Base-by-base conservation (phyloP, 2,888 invertebrate species). In the Crossocerus cetratus region DNA sequence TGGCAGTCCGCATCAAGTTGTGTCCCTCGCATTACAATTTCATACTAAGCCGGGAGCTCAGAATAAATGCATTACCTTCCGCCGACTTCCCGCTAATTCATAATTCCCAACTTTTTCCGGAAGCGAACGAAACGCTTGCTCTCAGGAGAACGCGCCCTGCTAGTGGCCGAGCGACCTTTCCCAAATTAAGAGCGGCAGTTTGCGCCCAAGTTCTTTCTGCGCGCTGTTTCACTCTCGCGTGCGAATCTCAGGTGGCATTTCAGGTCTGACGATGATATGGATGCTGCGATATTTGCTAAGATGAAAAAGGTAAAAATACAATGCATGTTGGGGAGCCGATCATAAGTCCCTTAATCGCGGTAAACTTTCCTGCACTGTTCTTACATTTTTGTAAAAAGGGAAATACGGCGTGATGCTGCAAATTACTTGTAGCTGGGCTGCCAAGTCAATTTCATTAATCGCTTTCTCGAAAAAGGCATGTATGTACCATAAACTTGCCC, bases 111-210 rank as follows among this genome's bases (percentile, higher is more conserved):
- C 74, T 81, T 81, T 81, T 81, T 77, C 74, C 82, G 77, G 77
- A 82, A 80, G 69, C 82, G 82, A 82, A 81, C 77, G 82, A 82
- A 81, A 77, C 79, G 82, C 72, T 81, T 79, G 68, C 71, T 75
- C 60, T 55, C 63, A 56, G 49, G 66, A 64, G 60, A 23, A 62
- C 45, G 56, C 67, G 65, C 49, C 58, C 16, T n/a, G 49, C 32
- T 5, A 32, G 32, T 16, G 14, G 72, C 64, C 70, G 72, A 80
- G 80, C 80, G 80, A 81, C 80, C 82, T 69, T 77, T 32, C 65
- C 71, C 77, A 82, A 82, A 82, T 82, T 82, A 82, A 82, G 77
- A 80, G 80, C 77, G 82, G 75, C 81, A 82, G 82, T 77, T 81
- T 72, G 70, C 61, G 72, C 71, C 55, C 70, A 82, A 82, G 80